Conservation (phyloP, 1,140 invertebrate genomes). For the Thaumatotibia leucotreta region DNA sequence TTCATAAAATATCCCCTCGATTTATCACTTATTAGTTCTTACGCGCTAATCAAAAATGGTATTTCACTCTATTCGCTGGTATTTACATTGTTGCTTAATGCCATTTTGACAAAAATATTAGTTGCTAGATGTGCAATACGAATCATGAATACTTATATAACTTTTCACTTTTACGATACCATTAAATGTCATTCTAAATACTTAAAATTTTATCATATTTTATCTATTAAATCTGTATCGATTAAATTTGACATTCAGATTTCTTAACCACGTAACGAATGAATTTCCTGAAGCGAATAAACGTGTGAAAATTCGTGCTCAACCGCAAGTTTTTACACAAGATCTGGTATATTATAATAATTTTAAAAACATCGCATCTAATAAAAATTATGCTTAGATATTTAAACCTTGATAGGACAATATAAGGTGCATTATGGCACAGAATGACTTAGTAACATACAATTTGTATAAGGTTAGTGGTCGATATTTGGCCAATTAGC, state of each 20-base stretch:
- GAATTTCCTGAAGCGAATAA: constrained; percentile 5
- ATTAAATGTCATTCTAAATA: neutral
- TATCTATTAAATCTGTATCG: neutral
- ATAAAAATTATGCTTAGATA: neutral
- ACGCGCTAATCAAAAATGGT: too few relatives aligned
- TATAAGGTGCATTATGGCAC: neutral
- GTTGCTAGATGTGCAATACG: too few relatives aligned
- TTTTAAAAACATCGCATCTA: neutral
- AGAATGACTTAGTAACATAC: neutral
- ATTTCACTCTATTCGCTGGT: too few relatives aligned
- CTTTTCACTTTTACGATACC: neutral
- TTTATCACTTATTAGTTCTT: too few relatives aligned
- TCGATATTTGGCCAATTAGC: neutral
- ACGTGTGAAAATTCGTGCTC: neutral
- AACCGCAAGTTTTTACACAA: constrained; percentile 7
- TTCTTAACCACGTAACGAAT: neutral
- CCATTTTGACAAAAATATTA: too few relatives aligned
- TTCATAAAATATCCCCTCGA: too few relatives aligned
- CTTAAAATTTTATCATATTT: too few relatives aligned
- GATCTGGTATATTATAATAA: neutral
- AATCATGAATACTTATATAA: too few relatives aligned
- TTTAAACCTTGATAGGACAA: neutral
- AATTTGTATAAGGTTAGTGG: neutral
- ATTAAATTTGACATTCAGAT: neutral
- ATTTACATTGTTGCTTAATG: too few relatives aligned